Evolutionary conservation across 2,888 invertebrate genomes (phyloP).

Genomic region (Drosophila conformis): DNA sequence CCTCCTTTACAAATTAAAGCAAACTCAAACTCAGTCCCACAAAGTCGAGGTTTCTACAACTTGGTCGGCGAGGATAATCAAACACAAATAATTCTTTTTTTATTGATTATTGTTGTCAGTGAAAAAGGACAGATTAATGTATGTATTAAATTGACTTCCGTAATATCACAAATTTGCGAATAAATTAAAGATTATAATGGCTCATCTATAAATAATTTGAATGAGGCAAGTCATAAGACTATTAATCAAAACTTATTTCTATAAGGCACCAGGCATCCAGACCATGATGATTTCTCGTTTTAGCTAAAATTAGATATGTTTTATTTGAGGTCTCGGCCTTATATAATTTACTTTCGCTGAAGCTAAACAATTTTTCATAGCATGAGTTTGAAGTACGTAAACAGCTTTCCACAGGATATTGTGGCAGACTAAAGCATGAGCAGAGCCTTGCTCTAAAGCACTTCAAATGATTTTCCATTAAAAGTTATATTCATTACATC

Average conservation of each 20-base stretch:
- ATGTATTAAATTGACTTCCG: slow-evolving; percentile 17
- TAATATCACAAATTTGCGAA: slow-evolving; percentile 17
- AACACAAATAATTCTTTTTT: slow-evolving; percentile 12
- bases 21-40: not conserved
- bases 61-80: slow-evolving; percentile 7
- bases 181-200: slow-evolving; percentile 14
- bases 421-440: not conserved
- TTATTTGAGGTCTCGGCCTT: not conserved
- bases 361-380: slow-evolving; percentile 7
- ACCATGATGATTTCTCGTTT: not conserved
- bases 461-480: not conserved
- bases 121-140: slow-evolving; percentile 25
- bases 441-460: not conserved
- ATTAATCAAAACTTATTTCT: not conserved
- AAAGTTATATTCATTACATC: not conserved
- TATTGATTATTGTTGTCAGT: slow-evolving; percentile 20
- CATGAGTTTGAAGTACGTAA: slow-evolving; percentile 12
- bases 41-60: not conserved
- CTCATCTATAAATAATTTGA: slow-evolving; percentile 9
- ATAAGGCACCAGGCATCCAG: not conserved
- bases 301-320: not conserved
- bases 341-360: not conserved
- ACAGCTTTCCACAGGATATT: not conserved
- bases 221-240: not conserved
- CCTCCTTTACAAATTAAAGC: not conserved